Evolutionary conservation across 2,797 vertebrate species (phyloP).

Genomic region (Etheostoma nigrum): DNA sequence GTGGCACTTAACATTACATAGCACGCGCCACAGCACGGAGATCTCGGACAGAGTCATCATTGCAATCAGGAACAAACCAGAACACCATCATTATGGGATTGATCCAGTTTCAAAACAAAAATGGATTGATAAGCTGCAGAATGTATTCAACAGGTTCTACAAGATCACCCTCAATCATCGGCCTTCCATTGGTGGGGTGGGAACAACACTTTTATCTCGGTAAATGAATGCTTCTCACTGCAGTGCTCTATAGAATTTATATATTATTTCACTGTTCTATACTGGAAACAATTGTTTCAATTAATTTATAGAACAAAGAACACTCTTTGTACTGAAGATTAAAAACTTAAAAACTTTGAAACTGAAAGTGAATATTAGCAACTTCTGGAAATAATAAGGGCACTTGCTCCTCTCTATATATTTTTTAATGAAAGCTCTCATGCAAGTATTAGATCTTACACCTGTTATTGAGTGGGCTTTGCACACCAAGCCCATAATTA

Average conservation of each 20-base stretch:
- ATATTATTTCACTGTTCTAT: neutral
- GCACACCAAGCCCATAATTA: too few species aligned
- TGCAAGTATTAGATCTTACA: neutral
- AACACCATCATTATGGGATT: neutral
- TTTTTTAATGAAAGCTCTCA: neutral
- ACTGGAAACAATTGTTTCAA: neutral
- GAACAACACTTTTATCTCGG: too few species aligned
- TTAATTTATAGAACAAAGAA: neutral
- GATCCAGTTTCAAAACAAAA: neutral
- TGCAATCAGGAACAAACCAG: too few species aligned
- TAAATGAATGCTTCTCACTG: neutral
- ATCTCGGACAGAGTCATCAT: too few species aligned
- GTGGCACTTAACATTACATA: too few species aligned
- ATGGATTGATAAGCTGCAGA: neutral
- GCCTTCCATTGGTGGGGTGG: too few species aligned
- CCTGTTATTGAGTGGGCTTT: too few species aligned
- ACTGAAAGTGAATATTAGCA: neutral
- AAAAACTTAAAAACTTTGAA: neutral
- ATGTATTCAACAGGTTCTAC: neutral
- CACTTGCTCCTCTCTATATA: neutral
- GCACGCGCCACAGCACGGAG: too few species aligned
- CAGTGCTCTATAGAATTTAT: neutral
- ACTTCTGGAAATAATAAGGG: neutral
- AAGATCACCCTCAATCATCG: neutral
- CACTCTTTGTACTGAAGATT: neutral